Evolutionary conservation across 2,797 vertebrate species (phyloP).

Genomic region (Tapirus indicus): DNA sequence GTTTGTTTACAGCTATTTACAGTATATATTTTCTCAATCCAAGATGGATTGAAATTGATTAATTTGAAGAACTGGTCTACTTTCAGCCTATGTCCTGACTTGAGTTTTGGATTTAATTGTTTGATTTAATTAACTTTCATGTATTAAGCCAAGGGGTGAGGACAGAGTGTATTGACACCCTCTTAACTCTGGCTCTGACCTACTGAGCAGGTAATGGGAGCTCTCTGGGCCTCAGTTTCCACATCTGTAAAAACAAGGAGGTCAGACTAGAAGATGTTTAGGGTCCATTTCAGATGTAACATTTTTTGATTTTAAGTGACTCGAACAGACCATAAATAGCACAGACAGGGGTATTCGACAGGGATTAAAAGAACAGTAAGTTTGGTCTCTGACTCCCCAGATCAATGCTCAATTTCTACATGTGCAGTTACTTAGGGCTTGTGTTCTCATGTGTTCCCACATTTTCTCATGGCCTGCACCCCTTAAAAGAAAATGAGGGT

Average conservation of each 20-base stretch:
- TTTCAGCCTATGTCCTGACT: background rate
- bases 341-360: background rate
- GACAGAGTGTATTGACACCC: background rate
- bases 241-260: background rate
- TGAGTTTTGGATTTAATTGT: background rate
- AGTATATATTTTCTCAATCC: background rate
- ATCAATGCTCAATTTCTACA: background rate
- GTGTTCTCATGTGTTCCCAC: background rate
- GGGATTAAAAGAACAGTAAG: background rate
- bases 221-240: background rate
- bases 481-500: background rate
- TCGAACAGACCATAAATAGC: background rate
- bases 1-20: background rate
- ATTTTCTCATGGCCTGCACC: conserved; percentile 34
- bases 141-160: background rate
- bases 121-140: conserved; percentile 4
- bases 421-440: background rate
- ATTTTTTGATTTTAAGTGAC: conserved; percentile 37
- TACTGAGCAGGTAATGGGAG: background rate
- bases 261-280: background rate
- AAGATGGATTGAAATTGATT: background rate
- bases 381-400: background rate
- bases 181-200: background rate
- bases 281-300: background rate
- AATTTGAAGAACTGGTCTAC: background rate